Evolutionary conservation across 2,113 vertebrate genomes (phyloP).

Genomic region (Petroica traversi): DNA sequence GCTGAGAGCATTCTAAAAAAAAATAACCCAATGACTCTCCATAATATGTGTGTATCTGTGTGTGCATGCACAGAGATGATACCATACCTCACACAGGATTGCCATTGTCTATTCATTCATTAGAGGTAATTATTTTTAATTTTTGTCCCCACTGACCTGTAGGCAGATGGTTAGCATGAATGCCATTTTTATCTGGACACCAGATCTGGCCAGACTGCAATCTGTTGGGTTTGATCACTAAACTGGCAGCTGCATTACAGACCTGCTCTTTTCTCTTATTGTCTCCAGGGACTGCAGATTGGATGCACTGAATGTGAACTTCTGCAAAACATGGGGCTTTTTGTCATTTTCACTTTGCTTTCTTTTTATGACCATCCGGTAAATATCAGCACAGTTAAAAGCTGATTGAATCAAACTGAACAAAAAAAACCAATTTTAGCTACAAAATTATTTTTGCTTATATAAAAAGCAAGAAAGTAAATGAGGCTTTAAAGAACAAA

Average conservation of each 20-base stretch:
- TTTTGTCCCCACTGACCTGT: slow-evolving; percentile 76
- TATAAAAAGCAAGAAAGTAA: neutral
- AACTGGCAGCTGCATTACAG: slow-evolving; percentile 66
- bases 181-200: slow-evolving; percentile 78
- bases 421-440: slow-evolving; percentile 7
- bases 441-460: neutral
- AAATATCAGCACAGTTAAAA: slow-evolving; percentile 61
- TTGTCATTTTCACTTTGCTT: slow-evolving; percentile 61
- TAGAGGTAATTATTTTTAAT: slow-evolving; percentile 79
- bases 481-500: neutral
- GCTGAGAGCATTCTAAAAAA: neutral
- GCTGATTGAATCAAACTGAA: slow-evolving; percentile 39
- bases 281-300: slow-evolving; percentile 43
- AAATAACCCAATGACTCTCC: neutral
- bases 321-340: slow-evolving; percentile 61
- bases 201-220: slow-evolving; percentile 65
- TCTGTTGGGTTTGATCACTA: slow-evolving; percentile 65
- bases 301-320: slow-evolving; percentile 69
- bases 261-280: slow-evolving; percentile 51
- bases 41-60: neutral
- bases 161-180: slow-evolving; percentile 82
- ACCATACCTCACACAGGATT: slow-evolving; percentile 65
- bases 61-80: neutral
- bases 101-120: slow-evolving; percentile 77
- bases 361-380: slow-evolving; percentile 58